Base-by-base conservation (phyloP, 2,113 vertebrate species). In the Myrmecobius fasciatus region DNA sequence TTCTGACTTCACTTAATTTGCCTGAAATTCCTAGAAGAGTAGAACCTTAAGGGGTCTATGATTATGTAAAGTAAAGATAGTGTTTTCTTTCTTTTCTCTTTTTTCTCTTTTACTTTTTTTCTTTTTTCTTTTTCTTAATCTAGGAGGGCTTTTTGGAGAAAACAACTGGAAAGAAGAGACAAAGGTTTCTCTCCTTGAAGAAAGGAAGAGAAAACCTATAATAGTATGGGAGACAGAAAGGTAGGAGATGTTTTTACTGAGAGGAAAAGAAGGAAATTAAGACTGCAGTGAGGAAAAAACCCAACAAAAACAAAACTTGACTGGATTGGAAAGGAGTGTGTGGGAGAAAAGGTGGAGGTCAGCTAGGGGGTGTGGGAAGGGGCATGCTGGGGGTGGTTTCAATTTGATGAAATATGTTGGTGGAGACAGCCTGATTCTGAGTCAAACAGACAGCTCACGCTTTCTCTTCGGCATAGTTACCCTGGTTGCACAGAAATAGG, bases 101-200 rank as follows among this genome's bases (percentile, higher is more conserved):
- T 51, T 90, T 49, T 49, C 28, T 53, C 52, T 88, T 3, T 5
- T n/a, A n/a, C n/a, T n/a, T n/a, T n/a, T n/a, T n/a, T 51, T 51
- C 49, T 51, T 51, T 51, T 90, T 49, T 49, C 28, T 53, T 53
- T 88, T 3, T 5, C 2, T 89, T 75, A 90, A 93, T 24, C 49
- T 25, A 51, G 67, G 90, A 92, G 67, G 92, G n/a, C 83, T 92
- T 95, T 93, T 92, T 93, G 46, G 90, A 94, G 67, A 56, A 95
- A 25, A 92, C 20, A n/a, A 88, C 53, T 47, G 25, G 89, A 56
- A 93, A 52, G 90, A 17, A 83, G 89, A 24, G 14, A 53, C 56
- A 83, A 48, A 91, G 52, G 53, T 43, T 83, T 83, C 67, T 83
- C 20, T 83, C 90, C 46, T 52, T 48, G 24, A 46, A 95, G 89